phyloP scores from a whole-genome alignment of 1,140 invertebrate genomes.

The Caligus rogercresseyi region DNA sequence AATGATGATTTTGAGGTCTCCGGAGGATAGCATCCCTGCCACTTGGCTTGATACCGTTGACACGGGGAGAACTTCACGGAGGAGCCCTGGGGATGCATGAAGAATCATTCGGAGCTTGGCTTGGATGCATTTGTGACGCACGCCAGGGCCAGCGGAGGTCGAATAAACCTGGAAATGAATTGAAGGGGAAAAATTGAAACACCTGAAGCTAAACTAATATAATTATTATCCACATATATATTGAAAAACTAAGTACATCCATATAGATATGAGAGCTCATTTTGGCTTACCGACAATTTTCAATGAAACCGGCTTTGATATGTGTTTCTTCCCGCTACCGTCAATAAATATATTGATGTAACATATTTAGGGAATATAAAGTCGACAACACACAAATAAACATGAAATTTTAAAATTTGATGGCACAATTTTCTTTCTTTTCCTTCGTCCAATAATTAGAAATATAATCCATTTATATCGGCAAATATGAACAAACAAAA shows the following conservation, averaged over 20 bases:
- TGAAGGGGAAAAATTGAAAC: not conserved
- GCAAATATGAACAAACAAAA: no score
- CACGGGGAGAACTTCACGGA: conserved; percentile 55
- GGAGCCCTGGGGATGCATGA: conserved; percentile 65
- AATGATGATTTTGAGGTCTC: conserved; percentile 84
- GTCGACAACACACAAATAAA: no score
- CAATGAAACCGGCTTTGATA: no score
- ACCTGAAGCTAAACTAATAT: not conserved
- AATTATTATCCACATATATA: not conserved
- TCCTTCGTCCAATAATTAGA: no score
- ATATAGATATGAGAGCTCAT: conserved; percentile 17
- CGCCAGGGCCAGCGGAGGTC: conserved; percentile 87
- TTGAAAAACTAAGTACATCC: conserved; percentile 39
- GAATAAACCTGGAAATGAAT: conserved; percentile 71
- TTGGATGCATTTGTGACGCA: conserved; percentile 77
- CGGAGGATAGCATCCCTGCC: conserved; percentile 90
- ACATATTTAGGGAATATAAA: no score
- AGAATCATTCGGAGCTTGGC: conserved; percentile 90
- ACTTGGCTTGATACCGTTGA: conserved; percentile 91
- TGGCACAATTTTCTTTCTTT: no score
- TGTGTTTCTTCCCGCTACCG: no score
- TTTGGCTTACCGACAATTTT: no score
- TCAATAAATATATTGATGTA: no score
- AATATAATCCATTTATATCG: no score
- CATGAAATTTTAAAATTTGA: no score